These are phyloP conservation scores for Genyomyrus donnyi DNA, from an alignment of 2,113 vertebrate genomes.

Conservation along the genomic window DNA sequence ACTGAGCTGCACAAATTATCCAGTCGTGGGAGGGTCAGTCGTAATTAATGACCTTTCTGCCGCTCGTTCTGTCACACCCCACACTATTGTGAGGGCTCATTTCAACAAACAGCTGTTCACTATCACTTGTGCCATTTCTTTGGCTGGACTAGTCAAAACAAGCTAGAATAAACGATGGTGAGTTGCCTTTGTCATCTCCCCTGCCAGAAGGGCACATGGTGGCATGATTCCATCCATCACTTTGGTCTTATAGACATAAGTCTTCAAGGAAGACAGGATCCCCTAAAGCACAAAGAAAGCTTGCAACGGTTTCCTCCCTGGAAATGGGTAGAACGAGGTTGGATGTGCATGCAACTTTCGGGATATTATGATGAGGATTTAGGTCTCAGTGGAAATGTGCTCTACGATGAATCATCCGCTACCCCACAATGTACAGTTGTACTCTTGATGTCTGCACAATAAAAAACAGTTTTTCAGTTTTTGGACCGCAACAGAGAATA, in stretches of 20 bases:
- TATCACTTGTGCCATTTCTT: constrained; percentile 36
- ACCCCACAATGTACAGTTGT: not conserved
- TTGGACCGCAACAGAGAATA: not conserved
- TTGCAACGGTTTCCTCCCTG: not conserved
- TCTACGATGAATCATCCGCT: not conserved
- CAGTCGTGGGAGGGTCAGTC: constrained; percentile 6
- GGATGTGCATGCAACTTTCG: not conserved
- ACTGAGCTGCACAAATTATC: constrained; percentile 31
- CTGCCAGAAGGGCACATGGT: not conserved
- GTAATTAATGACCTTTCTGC: constrained; percentile 15
- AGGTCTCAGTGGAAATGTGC: not conserved
- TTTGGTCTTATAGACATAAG: constrained; percentile 4
- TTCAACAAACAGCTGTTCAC: constrained; percentile 33
- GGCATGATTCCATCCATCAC: not conserved
- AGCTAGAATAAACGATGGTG: constrained; percentile 22
- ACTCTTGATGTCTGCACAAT: not conserved
- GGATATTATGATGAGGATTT: not conserved
- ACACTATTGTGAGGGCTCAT: constrained; percentile 24
- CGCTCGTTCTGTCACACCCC: constrained; percentile 27
- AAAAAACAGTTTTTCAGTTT: not conserved
- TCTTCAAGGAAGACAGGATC: not conserved
- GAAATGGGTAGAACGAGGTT: not conserved
- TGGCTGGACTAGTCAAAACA: constrained; percentile 55
- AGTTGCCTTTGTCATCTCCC: constrained; percentile 44
- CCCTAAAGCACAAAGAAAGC: not conserved